These are phyloP conservation scores for Pitta sordida DNA, from an alignment of 2,113 vertebrate genomes.

Conservation along the genomic window DNA sequence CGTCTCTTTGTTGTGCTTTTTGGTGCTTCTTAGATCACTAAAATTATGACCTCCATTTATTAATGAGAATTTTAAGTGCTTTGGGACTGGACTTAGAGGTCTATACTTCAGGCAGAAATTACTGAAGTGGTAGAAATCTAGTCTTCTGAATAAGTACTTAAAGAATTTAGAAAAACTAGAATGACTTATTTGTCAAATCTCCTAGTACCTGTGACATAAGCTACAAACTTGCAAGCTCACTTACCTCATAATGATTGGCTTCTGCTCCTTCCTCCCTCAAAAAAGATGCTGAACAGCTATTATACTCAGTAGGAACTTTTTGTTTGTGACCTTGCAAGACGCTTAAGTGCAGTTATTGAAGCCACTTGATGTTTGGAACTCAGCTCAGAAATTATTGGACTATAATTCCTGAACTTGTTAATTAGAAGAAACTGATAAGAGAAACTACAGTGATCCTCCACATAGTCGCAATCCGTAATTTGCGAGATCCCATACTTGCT, in stretches of 20 bases:
- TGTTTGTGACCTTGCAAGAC: not conserved
- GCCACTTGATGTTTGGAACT: not conserved
- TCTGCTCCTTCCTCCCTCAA: not conserved
- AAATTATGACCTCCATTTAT: not conserved
- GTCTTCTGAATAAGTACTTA: not conserved
- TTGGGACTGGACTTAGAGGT: not conserved
- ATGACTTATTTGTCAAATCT: not conserved
- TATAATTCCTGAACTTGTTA: not conserved
- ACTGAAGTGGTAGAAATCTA: not conserved
- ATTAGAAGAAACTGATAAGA: not conserved
- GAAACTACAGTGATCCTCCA: too few relatives aligned
- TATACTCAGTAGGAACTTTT: not conserved
- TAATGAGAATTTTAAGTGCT: not conserved
- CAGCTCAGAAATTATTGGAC: not conserved
- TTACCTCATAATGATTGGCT: not conserved
- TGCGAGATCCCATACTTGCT: too few relatives aligned
- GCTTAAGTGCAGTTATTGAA: not conserved
- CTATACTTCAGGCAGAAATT: not conserved
- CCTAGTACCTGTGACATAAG: not conserved
- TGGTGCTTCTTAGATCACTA: not conserved
- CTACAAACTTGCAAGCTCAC: not conserved
- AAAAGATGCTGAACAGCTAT: not conserved
- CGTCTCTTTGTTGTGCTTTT: not conserved
- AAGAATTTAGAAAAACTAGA: not conserved
- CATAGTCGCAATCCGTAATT: too few relatives aligned